These are phyloP conservation scores for Lagria hirta DNA, from an alignment of 2,888 invertebrate genomes.

Conservation along the genomic window DNA sequence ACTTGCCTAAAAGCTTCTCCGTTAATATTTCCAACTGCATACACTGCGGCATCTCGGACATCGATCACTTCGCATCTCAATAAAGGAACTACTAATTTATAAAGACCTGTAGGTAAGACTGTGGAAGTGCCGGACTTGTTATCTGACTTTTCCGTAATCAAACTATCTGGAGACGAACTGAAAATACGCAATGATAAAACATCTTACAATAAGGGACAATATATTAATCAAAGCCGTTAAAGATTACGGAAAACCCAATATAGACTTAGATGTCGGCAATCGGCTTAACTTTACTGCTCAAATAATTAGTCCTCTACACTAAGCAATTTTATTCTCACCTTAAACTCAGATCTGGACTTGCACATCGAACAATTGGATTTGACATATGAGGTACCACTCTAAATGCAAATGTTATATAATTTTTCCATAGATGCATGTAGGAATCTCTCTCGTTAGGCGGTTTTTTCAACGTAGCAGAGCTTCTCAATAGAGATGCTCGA, in stretches of 20 bases:
- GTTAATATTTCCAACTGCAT: slow-evolving; percentile 94
- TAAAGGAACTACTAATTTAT: slow-evolving; percentile 90
- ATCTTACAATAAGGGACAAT: too few species aligned
- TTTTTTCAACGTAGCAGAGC: slow-evolving; percentile 84
- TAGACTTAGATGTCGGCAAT: too few species aligned
- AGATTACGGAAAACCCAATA: too few species aligned
- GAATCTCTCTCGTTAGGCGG: slow-evolving; percentile 91
- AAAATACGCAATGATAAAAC: slow-evolving; percentile 45
- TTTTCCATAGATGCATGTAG: slow-evolving; percentile 96
- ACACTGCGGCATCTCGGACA: slow-evolving; percentile 90
- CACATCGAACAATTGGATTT: slow-evolving; percentile 84
- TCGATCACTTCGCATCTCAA: slow-evolving; percentile 91
- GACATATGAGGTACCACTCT: slow-evolving; percentile 91
- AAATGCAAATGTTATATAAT: slow-evolving; percentile 95
- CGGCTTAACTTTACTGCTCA: too few species aligned
- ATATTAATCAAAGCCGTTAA: too few species aligned
- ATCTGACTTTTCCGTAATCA: slow-evolving; percentile 79
- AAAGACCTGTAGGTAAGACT: slow-evolving; percentile 82
- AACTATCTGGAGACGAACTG: slow-evolving; percentile 89
- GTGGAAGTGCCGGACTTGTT: slow-evolving; percentile 63
- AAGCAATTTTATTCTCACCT: too few species aligned
- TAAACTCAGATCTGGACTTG: slow-evolving; percentile 88
- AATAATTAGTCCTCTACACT: too few species aligned
- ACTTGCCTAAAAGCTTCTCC: slow-evolving; percentile 89
- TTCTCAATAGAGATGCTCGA: slow-evolving; percentile 88